Evolutionary conservation across 1,140 invertebrate species (phyloP).

Genomic region (Heliothis virescens): DNA sequence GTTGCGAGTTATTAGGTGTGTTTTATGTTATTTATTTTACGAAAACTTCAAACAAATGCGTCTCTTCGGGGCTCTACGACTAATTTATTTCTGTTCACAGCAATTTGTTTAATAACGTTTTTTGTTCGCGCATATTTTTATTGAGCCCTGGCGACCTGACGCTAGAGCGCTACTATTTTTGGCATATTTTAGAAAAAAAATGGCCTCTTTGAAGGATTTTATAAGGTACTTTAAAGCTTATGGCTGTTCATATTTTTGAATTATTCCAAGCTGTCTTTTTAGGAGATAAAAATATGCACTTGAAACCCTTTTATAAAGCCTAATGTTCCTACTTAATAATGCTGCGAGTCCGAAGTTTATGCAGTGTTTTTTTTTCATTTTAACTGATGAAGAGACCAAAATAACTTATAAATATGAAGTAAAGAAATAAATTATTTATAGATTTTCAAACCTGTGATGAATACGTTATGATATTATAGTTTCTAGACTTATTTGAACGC

Average conservation of each 20-base stretch:
- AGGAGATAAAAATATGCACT: no score
- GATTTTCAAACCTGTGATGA: not conserved
- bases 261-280: no score
- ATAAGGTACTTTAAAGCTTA: no score
- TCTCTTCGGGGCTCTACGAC: conserved; percentile 30
- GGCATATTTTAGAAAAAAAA: not conserved
- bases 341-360: no score
- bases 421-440: not conserved
- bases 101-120: conserved; percentile 35
- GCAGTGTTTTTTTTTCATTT: no score
- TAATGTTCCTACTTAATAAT: no score
- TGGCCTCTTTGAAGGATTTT: not conserved
- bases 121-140: conserved; percentile 37
- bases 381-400: no score
- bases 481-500: not conserved
- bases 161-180: not conserved
- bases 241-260: no score
- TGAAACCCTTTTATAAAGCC: no score
- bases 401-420: not conserved
- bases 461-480: not conserved
- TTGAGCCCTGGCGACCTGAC: conserved; percentile 1
- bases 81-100: conserved; percentile 40
- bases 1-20: conserved; percentile 7
- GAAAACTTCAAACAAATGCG: conserved; percentile 39
- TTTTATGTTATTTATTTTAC: not conserved